A percentile compares a stretch with the other conserved stretches of the same genome.
These are phyloP conservation scores for Anolis sagrei DNA, from an alignment of 2,113 vertebrate genomes.

Conservation along the genomic window DNA sequence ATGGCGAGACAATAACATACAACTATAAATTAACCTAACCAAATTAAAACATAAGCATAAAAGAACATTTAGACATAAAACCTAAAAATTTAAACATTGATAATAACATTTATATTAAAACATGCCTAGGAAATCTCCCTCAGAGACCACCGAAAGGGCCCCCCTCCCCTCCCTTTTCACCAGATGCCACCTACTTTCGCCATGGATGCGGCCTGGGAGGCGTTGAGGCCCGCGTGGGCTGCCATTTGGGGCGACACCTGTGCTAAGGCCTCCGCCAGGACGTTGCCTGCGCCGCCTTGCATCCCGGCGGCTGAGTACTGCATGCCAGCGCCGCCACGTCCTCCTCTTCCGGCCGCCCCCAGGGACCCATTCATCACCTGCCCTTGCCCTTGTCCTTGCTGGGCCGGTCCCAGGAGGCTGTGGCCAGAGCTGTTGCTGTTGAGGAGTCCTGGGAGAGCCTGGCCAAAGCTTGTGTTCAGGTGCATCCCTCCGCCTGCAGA, in stretches of 20 bases:
- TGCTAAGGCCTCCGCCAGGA: constrained; percentile 91
- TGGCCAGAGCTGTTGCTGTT: constrained; percentile 92
- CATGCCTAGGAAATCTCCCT: too few species aligned
- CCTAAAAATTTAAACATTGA: too few species aligned
- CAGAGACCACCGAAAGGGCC: too few species aligned
- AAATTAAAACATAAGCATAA: too few species aligned
- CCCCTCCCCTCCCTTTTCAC: background rate
- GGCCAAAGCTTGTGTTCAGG: constrained; percentile 89
- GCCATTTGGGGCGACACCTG: constrained; percentile 90
- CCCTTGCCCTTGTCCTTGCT: constrained; percentile 84
- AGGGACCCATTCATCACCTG: constrained; percentile 95
- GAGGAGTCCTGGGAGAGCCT: constrained; percentile 86
- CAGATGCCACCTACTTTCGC: constrained; percentile 85
- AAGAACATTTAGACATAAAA: too few species aligned
- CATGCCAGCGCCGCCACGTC: constrained; percentile 81
- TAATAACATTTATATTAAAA: too few species aligned
- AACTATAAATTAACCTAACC: too few species aligned
- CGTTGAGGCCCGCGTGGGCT: constrained; percentile 83
- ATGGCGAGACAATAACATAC: too few species aligned
- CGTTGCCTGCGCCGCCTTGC: constrained; percentile 85
- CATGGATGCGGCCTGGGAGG: constrained; percentile 91
- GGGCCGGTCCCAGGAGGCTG: constrained; percentile 87
- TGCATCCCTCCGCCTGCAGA: constrained; percentile 85
- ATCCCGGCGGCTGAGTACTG: constrained; percentile 88
- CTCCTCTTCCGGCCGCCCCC: constrained; percentile 86